Evolutionary conservation across 2,113 vertebrate species (phyloP), one percentile per base, ranked within the genome.

Genomic region (Anser cygnoides): DNA sequence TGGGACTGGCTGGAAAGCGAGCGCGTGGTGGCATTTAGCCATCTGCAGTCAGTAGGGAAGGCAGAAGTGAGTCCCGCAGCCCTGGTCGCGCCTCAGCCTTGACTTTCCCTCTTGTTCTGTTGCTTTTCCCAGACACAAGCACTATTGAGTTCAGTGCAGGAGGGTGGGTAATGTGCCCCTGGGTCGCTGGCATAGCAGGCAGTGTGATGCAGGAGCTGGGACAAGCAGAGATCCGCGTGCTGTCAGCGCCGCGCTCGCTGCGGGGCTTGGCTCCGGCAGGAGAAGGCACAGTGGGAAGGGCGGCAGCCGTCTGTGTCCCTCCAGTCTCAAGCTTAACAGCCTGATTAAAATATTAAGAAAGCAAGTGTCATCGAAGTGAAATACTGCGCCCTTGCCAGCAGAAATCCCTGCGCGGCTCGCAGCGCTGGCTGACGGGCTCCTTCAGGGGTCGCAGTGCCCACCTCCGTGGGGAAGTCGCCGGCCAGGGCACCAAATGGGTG

Each of bases 321-420:
- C 73, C 23, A 92, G 77, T 89, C 90, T 87, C 0, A 59, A 92
- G 84, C 92, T 95, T 81, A 96, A 87, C 84, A 78, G 70, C 77
- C 33, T 70, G 84, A 95, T 96, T 92, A 91, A 96, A 95, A 96
- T 82, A 94, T 95, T 92, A 91, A 89, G 92, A 59, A 92, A 95
- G 93, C 81, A 89, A 91, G 55, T 84, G 87, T 91, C 92, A 92
- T 81, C 16, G 4, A 74, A 91, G 81, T 91, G 92, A 96, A 89
- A 84, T 71, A 63, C 29, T 68, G 70, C 58, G 67, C 57, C 81
- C 84, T 79, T 89, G 92, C 84, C 87, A 89, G 65, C 80, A 70
- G 49, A 92, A 91, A 95, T 96, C 80, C 44, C 46, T 5, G 35
- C 10, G 31, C 46, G 16, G 87, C 87, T 70, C 79, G 39, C 79